Evolutionary conservation across 2,797 vertebrate genomes (phyloP), one percentile per base, ranked within the genome.

Genomic region (Muraenolepis orangiensis): DNA sequence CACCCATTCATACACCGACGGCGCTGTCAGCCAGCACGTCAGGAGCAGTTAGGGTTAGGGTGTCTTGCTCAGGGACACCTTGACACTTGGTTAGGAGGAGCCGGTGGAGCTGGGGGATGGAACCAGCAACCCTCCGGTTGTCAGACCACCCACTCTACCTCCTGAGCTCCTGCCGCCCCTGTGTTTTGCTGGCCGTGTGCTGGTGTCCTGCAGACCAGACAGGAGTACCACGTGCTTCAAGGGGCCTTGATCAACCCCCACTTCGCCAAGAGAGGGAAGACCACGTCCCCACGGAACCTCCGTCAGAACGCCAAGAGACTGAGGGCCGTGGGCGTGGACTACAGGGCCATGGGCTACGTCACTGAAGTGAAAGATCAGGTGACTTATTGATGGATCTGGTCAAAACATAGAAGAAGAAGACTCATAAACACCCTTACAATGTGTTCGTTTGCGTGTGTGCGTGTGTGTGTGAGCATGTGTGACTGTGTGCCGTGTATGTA

Each of bases 321-420:
- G 4, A 79, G 87, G 0, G 30, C 71, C 20, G 36, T 31, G 64
- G 34, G 71, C 29, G 82, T 94, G 0, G 94, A 95, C 87, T 94
- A 94, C 89, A 91, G 93, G 80, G 82, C 69, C 6, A 78, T 85
- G 85, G 94, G 94, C 68, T 94, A 91, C 8, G 92, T 95, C 70
- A 94, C 93, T 0, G 91, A 91, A 73, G 87, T 95, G 36, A 95
- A 95, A 87, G 93, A 95, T 77, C 94, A 94, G 90, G 94, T 94
- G 61, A 29, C 4, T 76, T 0, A 3, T 26, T 5, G 11, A 10
- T 13, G 30, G 3, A 23, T 4, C 4, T 51, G 18, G 42, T 51
- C 2, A 51, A 51, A 46, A 51, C 4, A 42, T 42, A 18, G 11
- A 11, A 10, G 14, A 40, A 42, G 16, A 51, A 7, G 13, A 51